Evolutionary conservation across 2,797 vertebrate genomes (phyloP), one percentile per base, ranked within the genome.

Genomic region (Neopelma chrysocephalum): DNA sequence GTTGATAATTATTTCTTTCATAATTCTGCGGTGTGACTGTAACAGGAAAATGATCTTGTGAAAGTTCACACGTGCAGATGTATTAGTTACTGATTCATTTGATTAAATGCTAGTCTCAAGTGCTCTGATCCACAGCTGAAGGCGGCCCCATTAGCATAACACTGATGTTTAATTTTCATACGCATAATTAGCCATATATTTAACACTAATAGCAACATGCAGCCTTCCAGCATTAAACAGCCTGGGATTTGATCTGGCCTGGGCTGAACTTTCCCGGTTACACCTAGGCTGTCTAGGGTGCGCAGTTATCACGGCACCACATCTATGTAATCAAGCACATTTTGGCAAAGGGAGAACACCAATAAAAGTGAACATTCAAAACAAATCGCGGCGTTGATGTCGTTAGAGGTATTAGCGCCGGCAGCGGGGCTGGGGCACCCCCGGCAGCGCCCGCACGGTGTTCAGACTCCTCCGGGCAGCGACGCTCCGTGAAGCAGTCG

Each of bases 161-260:
- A 99, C 98, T 98, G 98, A 98, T 98, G 98, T 99, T 99, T 98
- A 98, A 99, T 99, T 99, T 99, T 99, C 98, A 99, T 99, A 99
- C 99, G 99, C 98, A 98, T 99, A 99, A 99, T 99, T 99, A 99
- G 98, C 98, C 99, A 98, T 99, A 98, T 99, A 99, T 99, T 99
- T 99, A 99, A 99, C 99, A 99, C 98, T 98, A 98, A 98, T 98
- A 98, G 98, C 98, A 98, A 98, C 98, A 98, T 94, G 97, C 97
- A 97, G 98, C 98, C 98, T 98, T 98, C 97, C 97, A 98, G 98
- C 97, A 95, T 98, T 98, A 98, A 98, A 97, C 97, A 98, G 98
- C 97, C 96, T 77, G 92, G 96, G 98, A 97, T 98, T 96, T 97
- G 97, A 98, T 98, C 98, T 98, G 98, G 98, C 98, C 98, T 97